Base-by-base conservation (phyloP, 2,113 vertebrate genomes). In the Circaetus cinerascens region DNA sequence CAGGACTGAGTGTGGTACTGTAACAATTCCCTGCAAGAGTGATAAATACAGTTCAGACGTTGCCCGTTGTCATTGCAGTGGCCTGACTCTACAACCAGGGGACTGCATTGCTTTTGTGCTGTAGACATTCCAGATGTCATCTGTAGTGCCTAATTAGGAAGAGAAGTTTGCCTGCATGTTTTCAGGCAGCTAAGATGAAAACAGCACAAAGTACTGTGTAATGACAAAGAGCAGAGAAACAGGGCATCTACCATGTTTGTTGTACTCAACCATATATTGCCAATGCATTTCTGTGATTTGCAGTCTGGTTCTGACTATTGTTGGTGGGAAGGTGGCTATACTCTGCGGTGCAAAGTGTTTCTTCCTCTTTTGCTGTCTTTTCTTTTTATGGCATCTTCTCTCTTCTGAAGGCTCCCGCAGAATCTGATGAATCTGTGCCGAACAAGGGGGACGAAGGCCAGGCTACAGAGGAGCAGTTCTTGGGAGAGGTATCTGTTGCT, bases 401-500 rank as follows among this genome's bases (percentile, higher is more conserved):
- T 98, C 77, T 96, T 78, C 95, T 97, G 92, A 98, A 99, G 98
- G 93, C 88, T 98, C 87, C 96, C 75, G 66, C 95, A 97, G 98
- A 97, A 88, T 95, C 97, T 98, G 98, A 97, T 83, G 98, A 77
- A 79, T 87, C 97, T 92, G 96, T 97, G 55, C 97, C 91, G 45
- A 95, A 81, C 2, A 83, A 97, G 85, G 98, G 94, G 40, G 95
- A 98, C 11, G 97, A 98, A 90, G 95, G 87, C 64, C 86, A 77
- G 36, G 92, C 98, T 95, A 87, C 97, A 67, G 98, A 98, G 89
- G 98, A 99, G 67, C 97, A 98, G 57, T 72, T 97, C 91, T 97
- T 98, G 95, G 97, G 97, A 98, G 98, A 99, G 99, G 99, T 99
- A 99, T 97, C 98, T 90, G 16, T 32, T 93, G 23, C 34, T 20